Percentiles rank a stretch among this genome's conserved stretches.
Conservation (phyloP, 2,797 vertebrate species). For the Heliangelus exortis region DNA sequence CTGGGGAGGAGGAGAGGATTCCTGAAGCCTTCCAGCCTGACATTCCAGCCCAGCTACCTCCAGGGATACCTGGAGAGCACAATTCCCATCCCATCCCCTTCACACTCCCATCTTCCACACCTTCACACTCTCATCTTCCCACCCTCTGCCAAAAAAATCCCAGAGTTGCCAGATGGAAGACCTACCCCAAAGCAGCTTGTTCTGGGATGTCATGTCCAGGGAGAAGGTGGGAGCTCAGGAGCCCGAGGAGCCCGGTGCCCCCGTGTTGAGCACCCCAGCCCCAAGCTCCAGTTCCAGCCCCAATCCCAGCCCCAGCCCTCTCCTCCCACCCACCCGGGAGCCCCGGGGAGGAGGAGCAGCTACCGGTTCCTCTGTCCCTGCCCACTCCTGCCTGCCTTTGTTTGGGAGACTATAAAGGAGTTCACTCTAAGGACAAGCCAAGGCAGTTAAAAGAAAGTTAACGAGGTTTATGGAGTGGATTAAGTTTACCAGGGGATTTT, state of each 20-base stretch:
- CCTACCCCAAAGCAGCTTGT: background rate
- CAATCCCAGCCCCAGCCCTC: background rate
- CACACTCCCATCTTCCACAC: too few relatives aligned
- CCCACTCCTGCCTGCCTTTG: constrained; percentile 48
- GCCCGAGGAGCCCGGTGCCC: too few relatives aligned
- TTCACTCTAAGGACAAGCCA: background rate
- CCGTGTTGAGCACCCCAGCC: too few relatives aligned
- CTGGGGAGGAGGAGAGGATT: background rate
- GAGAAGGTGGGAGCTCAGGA: background rate
- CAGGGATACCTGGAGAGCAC: background rate
- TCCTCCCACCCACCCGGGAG: background rate
- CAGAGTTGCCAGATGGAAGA: background rate
- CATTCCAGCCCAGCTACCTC: background rate
- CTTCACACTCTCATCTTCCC: background rate
- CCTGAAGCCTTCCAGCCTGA: background rate
- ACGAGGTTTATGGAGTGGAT: background rate
- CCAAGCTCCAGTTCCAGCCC: background rate
- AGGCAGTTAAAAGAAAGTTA: background rate
- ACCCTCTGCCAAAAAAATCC: background rate
- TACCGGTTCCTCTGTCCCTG: background rate
- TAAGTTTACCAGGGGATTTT: background rate
- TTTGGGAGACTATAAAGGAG: background rate
- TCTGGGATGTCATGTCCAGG: background rate
- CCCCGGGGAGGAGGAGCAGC: constrained; percentile 16
- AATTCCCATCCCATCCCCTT: rapidly evolving